Conservation (phyloP, 2,888 invertebrate genomes). For the Tenthredo mesomela region DNA sequence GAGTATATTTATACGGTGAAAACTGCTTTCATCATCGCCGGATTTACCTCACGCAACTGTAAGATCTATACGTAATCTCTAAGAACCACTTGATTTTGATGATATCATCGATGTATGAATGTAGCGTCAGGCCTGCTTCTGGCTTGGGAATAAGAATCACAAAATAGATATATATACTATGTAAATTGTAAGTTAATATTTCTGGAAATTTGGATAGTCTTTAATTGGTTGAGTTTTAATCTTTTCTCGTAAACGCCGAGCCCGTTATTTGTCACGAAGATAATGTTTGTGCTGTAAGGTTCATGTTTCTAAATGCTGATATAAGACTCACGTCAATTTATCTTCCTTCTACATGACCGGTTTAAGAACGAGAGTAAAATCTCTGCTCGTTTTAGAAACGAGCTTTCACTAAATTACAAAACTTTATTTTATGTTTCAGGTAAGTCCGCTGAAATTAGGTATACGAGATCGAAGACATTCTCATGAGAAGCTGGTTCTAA, state of each 20-base stretch:
- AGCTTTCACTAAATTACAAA: conserved; percentile 27
- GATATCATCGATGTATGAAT: conserved; percentile 15
- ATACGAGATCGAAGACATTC: not conserved
- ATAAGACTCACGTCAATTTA: conserved; percentile 2
- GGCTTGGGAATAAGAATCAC: not conserved
- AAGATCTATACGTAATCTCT: not conserved
- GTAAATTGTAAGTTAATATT: not conserved
- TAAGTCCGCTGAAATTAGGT: conserved; percentile 51
- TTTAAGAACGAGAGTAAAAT: conserved; percentile 21
- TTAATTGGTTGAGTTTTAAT: conserved; percentile 28
- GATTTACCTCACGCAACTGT: conserved; percentile 8
- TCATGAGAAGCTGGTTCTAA: not conserved
- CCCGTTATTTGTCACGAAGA: not conserved
- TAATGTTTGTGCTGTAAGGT: too few relatives aligned
- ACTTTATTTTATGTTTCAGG: conserved; percentile 58
- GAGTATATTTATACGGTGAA: not conserved
- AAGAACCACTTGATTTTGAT: not conserved
- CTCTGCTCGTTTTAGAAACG: not conserved
- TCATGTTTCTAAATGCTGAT: not conserved
- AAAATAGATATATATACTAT: too few relatives aligned
- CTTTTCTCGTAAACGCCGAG: not conserved
- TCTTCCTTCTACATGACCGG: not conserved
- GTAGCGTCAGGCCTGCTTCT: not conserved
- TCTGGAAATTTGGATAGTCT: conserved; percentile 20
- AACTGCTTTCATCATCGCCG: conserved; percentile 1